Percentiles rank a stretch among this genome's conserved stretches.
Conservation (phyloP, 1,140 invertebrate genomes). For the Callitettix versicolor region DNA sequence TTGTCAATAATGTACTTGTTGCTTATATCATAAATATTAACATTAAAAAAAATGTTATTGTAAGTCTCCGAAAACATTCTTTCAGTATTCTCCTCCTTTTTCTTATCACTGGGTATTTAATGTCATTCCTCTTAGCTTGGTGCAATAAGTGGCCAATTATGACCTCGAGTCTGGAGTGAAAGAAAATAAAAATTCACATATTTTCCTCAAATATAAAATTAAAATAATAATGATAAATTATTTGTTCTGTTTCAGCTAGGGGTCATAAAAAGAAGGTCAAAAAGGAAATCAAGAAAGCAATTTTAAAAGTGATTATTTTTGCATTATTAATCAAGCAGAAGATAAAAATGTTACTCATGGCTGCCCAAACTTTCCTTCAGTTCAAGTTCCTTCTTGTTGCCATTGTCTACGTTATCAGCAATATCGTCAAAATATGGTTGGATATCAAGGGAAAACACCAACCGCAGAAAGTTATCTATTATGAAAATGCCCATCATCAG, state of each 20-base stretch:
- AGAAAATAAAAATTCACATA: no score
- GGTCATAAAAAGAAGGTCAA: conserved; percentile 29
- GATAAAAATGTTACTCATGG: conserved; percentile 27
- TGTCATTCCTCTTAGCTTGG: no score
- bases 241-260: conserved; percentile 17
- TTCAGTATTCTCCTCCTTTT: no score
- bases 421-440: conserved; percentile 28
- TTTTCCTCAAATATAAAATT: no score
- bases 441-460: conserved; percentile 24
- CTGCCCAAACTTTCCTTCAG: conserved; percentile 27
- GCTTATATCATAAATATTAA: no score
- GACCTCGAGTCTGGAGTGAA: no score
- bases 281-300: conserved; percentile 28
- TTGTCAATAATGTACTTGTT: no score
- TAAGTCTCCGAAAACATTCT: no score
- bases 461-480: conserved; percentile 27
- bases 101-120: no score
- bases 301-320: conserved; percentile 28
- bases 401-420: conserved; percentile 25
- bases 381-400: conserved; percentile 27
- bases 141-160: no score
- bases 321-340: conserved; percentile 28
- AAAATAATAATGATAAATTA: no score
- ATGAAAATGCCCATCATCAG: conserved; percentile 29
- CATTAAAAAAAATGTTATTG: no score